Evolutionary conservation across 1,140 invertebrate genomes (phyloP).

Genomic region (Leguminivora glycinivorella): DNA sequence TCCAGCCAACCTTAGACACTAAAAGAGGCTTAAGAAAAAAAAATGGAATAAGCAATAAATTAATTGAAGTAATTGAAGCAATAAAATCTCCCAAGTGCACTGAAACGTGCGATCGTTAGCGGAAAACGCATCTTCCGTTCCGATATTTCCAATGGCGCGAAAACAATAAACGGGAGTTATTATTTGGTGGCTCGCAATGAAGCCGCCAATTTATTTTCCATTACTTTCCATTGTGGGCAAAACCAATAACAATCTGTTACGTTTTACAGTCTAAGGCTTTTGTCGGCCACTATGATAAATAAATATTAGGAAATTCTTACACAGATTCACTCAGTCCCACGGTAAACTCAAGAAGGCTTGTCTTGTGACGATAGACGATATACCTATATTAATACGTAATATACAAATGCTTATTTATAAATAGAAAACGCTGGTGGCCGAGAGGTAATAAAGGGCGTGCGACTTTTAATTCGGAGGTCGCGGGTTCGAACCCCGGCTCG

Average conservation of each 20-base stretch:
- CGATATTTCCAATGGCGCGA: slow-evolving; percentile 25
- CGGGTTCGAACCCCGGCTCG: too few relatives aligned
- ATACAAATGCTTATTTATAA: too few relatives aligned
- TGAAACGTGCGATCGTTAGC: slow-evolving; percentile 15
- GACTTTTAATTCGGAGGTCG: too few relatives aligned
- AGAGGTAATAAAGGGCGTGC: too few relatives aligned
- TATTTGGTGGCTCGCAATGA: slow-evolving; percentile 32
- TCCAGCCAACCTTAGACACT: too few relatives aligned
- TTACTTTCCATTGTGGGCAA: slow-evolving; percentile 36
- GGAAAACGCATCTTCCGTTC: slow-evolving; percentile 22
- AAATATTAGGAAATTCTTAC: too few relatives aligned
- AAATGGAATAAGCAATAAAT: not conserved
- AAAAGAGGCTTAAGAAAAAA: too few relatives aligned
- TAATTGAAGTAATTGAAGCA: not conserved
- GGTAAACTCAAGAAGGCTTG: too few relatives aligned
- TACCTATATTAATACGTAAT: too few relatives aligned
- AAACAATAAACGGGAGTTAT: slow-evolving; percentile 26
- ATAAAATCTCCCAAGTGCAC: slow-evolving; percentile 13
- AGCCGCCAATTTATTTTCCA: slow-evolving; percentile 42
- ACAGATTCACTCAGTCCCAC: too few relatives aligned
- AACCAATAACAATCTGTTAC: slow-evolving; percentile 45
- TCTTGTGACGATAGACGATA: too few relatives aligned
- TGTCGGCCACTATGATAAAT: slow-evolving; percentile 38
- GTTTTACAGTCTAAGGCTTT: slow-evolving; percentile 39
- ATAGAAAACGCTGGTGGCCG: too few relatives aligned